These are phyloP conservation scores for Meiosimyza platycephala DNA, from an alignment of 2,888 invertebrate species.

Conservation along the genomic window DNA sequence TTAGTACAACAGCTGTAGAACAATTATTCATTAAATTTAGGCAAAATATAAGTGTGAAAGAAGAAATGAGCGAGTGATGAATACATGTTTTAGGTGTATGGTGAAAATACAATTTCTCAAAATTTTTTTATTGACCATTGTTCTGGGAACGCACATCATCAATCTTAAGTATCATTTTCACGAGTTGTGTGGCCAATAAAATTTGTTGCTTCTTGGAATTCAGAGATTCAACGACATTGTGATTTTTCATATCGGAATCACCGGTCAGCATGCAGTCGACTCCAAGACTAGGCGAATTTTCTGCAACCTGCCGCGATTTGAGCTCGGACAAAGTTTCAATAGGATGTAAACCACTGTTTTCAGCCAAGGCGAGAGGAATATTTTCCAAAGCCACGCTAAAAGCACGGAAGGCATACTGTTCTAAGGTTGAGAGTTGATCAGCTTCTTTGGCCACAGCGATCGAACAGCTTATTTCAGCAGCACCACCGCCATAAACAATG, in stretches of 20 bases:
- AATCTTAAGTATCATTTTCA: slow-evolving; percentile 99
- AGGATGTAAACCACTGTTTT: slow-evolving; percentile 94
- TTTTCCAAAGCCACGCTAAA: slow-evolving; percentile 96
- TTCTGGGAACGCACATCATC: slow-evolving; percentile 88
- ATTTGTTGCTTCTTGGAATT: slow-evolving; percentile 98
- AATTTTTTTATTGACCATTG: slow-evolving; percentile 55
- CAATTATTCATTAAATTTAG: background rate
- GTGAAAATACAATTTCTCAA: slow-evolving; percentile 48
- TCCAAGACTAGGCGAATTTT: slow-evolving; percentile 88
- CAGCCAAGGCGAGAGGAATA: slow-evolving; percentile 94
- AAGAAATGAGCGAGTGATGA: slow-evolving; percentile 41
- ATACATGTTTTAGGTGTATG: slow-evolving; percentile 13
- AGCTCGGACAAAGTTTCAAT: slow-evolving; percentile 92
- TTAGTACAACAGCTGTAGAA: slow-evolving; percentile 5
- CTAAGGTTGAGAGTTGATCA: slow-evolving; percentile 87
- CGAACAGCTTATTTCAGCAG: slow-evolving; percentile 95
- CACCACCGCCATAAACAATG: slow-evolving; percentile 98
- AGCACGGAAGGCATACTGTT: slow-evolving; percentile 96
- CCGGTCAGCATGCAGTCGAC: slow-evolving; percentile 95
- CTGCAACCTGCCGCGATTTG: slow-evolving; percentile 87
- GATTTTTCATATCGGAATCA: slow-evolving; percentile 87
- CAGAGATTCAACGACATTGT: slow-evolving; percentile 96
- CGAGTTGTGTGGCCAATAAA: slow-evolving; percentile 94
- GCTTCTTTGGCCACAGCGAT: slow-evolving; percentile 90
- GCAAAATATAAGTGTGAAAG: slow-evolving; percentile 32